These are phyloP conservation scores for Salvelinus alpinus DNA, from an alignment of 2,113 vertebrate species.

Conservation along the genomic window DNA sequence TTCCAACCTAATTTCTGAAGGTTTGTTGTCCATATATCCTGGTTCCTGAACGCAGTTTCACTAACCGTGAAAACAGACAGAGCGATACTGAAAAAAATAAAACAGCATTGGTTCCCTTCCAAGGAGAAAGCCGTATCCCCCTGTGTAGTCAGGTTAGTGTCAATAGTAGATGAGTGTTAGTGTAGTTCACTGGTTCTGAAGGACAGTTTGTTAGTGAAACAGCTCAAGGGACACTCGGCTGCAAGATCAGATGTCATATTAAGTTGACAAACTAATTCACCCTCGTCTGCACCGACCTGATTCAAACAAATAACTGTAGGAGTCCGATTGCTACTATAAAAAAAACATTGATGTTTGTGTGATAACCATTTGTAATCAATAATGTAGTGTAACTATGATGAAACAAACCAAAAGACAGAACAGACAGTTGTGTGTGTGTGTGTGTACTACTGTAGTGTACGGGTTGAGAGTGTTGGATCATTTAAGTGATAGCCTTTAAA, in stretches of 20 bases:
- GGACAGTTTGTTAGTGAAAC: background rate
- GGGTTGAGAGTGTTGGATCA: slow-evolving; percentile 37
- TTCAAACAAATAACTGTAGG: slow-evolving; percentile 51
- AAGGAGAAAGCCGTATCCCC: background rate
- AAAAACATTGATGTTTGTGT: slow-evolving; percentile 41
- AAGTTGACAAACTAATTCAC: slow-evolving; percentile 50
- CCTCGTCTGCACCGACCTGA: slow-evolving; percentile 47
- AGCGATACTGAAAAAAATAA: background rate
- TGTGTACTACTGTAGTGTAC: slow-evolving; percentile 6
- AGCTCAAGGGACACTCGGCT: background rate
- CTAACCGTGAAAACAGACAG: slow-evolving; percentile 23
- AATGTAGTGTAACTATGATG: slow-evolving; percentile 51
- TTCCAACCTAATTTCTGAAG: slow-evolving; percentile 63
- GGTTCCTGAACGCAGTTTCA: slow-evolving; percentile 55
- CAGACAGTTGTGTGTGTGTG: background rate
- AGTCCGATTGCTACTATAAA: slow-evolving; percentile 44
- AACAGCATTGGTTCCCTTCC: slow-evolving; percentile 16
- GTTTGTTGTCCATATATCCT: slow-evolving; percentile 66
- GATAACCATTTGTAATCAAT: background rate
- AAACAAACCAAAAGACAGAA: background rate
- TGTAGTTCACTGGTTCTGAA: slow-evolving; percentile 22
- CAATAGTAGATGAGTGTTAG: slow-evolving; percentile 14
- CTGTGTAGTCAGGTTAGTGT: slow-evolving; percentile 13
- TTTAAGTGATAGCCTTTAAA: slow-evolving; percentile 62
- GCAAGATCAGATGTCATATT: slow-evolving; percentile 45